Evolutionary conservation across 2,888 invertebrate genomes (phyloP), one percentile per base, ranked within the genome.

Genomic region (Anodontia alba): DNA sequence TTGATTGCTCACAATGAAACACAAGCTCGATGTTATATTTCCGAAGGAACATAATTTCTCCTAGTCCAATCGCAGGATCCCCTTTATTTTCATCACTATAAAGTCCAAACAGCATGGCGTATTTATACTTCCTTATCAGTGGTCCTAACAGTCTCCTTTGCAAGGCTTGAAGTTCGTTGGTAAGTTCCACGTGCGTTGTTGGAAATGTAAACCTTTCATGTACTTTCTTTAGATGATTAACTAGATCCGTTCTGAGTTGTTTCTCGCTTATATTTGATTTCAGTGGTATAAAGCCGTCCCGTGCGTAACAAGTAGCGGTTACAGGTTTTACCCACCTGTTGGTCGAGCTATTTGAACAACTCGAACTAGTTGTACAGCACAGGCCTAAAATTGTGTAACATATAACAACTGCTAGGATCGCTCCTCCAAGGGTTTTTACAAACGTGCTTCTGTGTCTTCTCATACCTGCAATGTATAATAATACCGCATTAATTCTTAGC

Each of bases 11-110:
- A 62, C 31, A 33, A 33, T 62, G 62, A 17, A 62, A 62, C 3
- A 62, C 33, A 3, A 62, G 5, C 17, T 43, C 68, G 17, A 68
- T 26, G 42, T 68, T 68, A 12, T 36, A 15, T 42, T 23, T 68
- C 43, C 68, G 38, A 17, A 68, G 68, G n/a, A 68, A 42, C 42
- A 26, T 26, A 42, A 68, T 26, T 42, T 68, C 68, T 23, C 68
- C 68, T 8, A 62, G 12, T 17, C 62, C 62, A 33, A 62, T 62
- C 1, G 62, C 62, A 3, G 62, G 62, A 33, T 62, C 62, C 1
- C 62, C 62, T 33, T 62, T 62, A 20, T 62, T 62, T 62, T 62
- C 62, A 23, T 33, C 26, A 42, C 8, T 23, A 36, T 26, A 33
- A 36, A 36, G 10, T 1, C 36, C 26, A 33, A 54, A 54, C 31